Evolutionary conservation across 2,797 vertebrate species (phyloP).

Genomic region (Anguilla megastoma): DNA sequence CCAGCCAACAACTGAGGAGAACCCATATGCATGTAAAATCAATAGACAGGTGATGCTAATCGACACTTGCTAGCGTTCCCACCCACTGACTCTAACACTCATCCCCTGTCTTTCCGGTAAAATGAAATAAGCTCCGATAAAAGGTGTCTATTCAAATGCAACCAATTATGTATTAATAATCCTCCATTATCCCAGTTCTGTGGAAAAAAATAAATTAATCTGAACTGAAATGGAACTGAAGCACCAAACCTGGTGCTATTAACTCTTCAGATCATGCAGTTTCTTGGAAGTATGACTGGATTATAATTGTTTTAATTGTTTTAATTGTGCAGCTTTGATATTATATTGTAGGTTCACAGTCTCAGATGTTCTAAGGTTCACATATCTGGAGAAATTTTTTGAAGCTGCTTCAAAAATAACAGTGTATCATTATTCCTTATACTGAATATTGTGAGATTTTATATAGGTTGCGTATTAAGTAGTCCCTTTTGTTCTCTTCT

Average conservation of each 20-base stretch:
- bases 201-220: neutral
- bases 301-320: neutral
- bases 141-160: neutral
- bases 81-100: neutral
- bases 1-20: neutral
- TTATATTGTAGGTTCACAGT: neutral
- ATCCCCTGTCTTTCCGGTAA: neutral
- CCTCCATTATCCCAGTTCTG: neutral
- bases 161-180: neutral
- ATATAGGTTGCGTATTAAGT: neutral
- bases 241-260: neutral
- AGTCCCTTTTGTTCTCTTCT: neutral
- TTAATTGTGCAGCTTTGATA: neutral
- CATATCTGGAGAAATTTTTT: neutral
- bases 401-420: neutral
- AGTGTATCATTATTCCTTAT: conserved; percentile 7
- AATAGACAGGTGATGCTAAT: conserved; percentile 8
- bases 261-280: conserved; percentile 4
- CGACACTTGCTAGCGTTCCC: neutral
- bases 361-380: neutral
- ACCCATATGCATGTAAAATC: neutral
- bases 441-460: neutral
- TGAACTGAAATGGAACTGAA: neutral
- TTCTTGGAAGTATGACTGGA: neutral
- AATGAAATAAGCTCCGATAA: neutral